A percentile compares a stretch with the other conserved stretches of the same genome.
These are phyloP conservation scores for Enteromius paludinosus DNA, from an alignment of 2,797 vertebrate species.

Conservation along the genomic window DNA sequence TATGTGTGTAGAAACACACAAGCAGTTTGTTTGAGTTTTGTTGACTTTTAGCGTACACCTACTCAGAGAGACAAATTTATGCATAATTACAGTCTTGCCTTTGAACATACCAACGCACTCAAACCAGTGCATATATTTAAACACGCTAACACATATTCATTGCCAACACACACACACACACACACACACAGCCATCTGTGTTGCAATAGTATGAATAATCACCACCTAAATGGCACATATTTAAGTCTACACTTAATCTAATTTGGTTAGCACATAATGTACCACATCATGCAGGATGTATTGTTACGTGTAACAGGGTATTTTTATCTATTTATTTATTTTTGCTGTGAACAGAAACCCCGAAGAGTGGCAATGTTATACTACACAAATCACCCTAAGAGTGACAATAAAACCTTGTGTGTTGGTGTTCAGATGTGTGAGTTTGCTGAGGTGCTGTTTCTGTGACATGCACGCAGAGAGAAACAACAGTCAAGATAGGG, in stretches of 20 bases:
- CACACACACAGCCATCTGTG: constrained; percentile 64
- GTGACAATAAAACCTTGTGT: constrained; percentile 26
- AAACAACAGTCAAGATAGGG: neutral
- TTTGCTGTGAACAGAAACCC: neutral
- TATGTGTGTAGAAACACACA: constrained; percentile 22
- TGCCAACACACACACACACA: constrained; percentile 1
- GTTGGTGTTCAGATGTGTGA: neutral
- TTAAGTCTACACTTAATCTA: neutral
- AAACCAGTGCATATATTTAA: constrained; percentile 32
- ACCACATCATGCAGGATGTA: neutral
- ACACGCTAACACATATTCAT: constrained; percentile 37
- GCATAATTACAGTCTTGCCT: constrained; percentile 37
- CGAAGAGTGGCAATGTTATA: neutral
- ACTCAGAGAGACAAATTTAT: constrained; percentile 37
- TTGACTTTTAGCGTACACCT: constrained; percentile 32
- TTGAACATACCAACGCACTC: constrained; percentile 30
- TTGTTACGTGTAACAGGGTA: constrained; percentile 9
- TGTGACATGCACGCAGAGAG: neutral
- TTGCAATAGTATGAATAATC: constrained; percentile 47
- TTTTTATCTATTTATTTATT: neutral
- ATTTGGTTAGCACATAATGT: constrained; percentile 1
- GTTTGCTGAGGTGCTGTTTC: constrained; percentile 4
- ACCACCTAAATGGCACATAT: constrained; percentile 16
- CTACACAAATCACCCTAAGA: constrained; percentile 26
- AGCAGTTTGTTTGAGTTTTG: constrained; percentile 22